A percentile compares a stretch with the other conserved stretches of the same genome.
These are phyloP conservation scores for Eupleurogrammus muticus DNA, from an alignment of 2,797 vertebrate genomes.

Conservation along the genomic window DNA sequence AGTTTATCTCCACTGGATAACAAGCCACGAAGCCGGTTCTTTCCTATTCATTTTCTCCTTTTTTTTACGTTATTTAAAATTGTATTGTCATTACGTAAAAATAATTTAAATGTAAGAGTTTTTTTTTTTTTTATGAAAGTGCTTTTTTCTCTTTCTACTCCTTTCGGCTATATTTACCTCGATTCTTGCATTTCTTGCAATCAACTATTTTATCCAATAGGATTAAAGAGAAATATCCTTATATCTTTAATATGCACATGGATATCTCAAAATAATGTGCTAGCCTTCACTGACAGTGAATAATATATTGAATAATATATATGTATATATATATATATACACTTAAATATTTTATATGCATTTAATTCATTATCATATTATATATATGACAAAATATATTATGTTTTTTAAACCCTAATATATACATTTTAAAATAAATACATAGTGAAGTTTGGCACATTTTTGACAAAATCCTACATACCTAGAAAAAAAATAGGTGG, in stretches of 20 bases:
- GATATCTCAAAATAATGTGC: background rate
- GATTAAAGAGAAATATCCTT: background rate
- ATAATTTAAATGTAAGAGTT: no score
- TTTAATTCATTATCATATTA: background rate
- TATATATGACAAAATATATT: no score
- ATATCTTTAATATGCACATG: background rate
- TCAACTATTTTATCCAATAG: background rate
- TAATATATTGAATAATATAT: no score
- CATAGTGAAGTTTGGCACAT: background rate
- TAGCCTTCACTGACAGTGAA: background rate
- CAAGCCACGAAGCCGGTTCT: no score
- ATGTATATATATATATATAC: no score
- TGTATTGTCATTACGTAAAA: no score
- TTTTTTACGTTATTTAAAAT: no score
- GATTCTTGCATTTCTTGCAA: background rate
- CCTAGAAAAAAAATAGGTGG: no score
- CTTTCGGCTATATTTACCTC: background rate
- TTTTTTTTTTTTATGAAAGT: background rate
- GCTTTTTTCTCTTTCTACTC: background rate
- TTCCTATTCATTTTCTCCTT: background rate
- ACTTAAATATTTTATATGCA: no score
- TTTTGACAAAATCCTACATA: background rate
- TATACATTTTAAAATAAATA: no score
- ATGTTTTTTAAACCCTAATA: no score
- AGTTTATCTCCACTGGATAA: slow-evolving; percentile 14